Percentiles rank a stretch among this genome's conserved stretches.
These are phyloP conservation scores for Anthopleura sola DNA, from an alignment of 64 coral and sea anemone genomes.

Conservation along the genomic window DNA sequence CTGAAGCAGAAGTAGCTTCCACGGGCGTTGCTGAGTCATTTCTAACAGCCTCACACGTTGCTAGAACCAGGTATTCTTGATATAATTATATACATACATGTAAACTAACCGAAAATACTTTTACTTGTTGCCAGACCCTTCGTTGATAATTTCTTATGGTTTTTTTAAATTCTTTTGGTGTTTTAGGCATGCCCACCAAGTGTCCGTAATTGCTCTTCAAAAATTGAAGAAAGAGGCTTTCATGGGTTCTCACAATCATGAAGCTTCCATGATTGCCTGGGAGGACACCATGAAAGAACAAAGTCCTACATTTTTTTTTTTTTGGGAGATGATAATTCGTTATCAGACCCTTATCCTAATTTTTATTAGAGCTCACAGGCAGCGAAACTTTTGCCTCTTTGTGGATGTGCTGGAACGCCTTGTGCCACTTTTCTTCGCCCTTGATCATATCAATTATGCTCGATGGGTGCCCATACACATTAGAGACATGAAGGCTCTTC, in stretches of 20 bases:
- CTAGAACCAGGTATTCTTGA: conserved; percentile 9
- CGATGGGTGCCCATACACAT: conserved; percentile 38
- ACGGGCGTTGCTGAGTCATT: conserved; percentile 16
- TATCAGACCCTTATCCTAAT: conserved; percentile 30
- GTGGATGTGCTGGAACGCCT: conserved; percentile 14
- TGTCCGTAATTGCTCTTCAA: conserved; percentile 36
- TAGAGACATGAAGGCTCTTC: conserved; percentile 24
- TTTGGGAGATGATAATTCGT: conserved; percentile 30
- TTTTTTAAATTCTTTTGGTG: no score
- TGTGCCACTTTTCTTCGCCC: conserved; percentile 26
- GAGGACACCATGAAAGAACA: conserved; percentile 8
- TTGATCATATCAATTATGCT: background rate
- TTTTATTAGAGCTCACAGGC: conserved; percentile 14
- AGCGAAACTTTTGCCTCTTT: background rate
- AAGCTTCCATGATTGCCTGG: conserved; percentile 19
- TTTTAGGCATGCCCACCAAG: conserved; percentile 54
- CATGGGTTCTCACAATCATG: background rate
- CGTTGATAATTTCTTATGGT: no score
- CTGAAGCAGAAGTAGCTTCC: conserved; percentile 31
- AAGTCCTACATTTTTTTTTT: conserved; percentile 49
- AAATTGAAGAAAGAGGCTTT: conserved; percentile 35
- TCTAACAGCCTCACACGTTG: conserved; percentile 37
- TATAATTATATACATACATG: no score
- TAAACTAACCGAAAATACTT: no score
- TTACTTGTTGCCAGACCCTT: no score